Percentiles rank a stretch among this genome's conserved stretches.
Evolutionary conservation across 53 echinoderm and acorn worm species (phyloP).

Genomic region (Holothuria scabra): DNA sequence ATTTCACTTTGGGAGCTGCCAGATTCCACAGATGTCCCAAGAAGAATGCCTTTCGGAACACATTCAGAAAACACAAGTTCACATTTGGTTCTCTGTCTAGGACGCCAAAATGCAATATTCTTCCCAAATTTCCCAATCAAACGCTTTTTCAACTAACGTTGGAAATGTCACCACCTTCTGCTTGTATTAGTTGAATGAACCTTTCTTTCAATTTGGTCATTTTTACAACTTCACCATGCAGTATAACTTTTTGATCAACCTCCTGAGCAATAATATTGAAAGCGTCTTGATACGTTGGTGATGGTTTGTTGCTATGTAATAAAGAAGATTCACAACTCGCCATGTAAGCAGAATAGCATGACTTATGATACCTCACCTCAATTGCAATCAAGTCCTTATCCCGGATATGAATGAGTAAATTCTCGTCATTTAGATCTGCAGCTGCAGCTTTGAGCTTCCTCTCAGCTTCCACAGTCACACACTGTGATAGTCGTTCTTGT

Average conservation of each 20-base stretch:
- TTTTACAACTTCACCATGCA: slow-evolving; percentile 8
- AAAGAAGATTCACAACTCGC: not conserved
- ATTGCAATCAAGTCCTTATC: slow-evolving; percentile 35
- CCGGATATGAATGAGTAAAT: slow-evolving; percentile 26
- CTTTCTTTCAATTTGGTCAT: not conserved
- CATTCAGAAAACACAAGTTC: slow-evolving; percentile 4
- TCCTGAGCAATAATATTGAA: not conserved
- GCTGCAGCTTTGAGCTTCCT: too few species aligned
- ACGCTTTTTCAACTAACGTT: slow-evolving; percentile 8
- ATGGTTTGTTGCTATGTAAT: not conserved
- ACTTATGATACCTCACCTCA: slow-evolving; percentile 38
- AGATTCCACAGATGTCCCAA: not conserved
- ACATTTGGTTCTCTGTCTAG: slow-evolving; percentile 4
- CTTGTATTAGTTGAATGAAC: not conserved
- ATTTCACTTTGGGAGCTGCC: slow-evolving; percentile 1
- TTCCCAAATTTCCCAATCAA: not conserved
- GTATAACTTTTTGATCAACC: slow-evolving; percentile 5
- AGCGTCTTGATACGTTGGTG: not conserved
- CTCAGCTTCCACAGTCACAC: too few species aligned
- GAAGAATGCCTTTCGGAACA: slow-evolving; percentile 7
- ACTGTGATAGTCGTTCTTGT: too few species aligned
- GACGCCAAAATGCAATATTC: slow-evolving; percentile 13
- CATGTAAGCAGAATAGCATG: slow-evolving; percentile 15
- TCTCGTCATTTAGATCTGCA: not conserved
- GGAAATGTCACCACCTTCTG: not conserved